Conservation (phyloP, 2,888 invertebrate genomes). For the Electrophaes corylata region DNA sequence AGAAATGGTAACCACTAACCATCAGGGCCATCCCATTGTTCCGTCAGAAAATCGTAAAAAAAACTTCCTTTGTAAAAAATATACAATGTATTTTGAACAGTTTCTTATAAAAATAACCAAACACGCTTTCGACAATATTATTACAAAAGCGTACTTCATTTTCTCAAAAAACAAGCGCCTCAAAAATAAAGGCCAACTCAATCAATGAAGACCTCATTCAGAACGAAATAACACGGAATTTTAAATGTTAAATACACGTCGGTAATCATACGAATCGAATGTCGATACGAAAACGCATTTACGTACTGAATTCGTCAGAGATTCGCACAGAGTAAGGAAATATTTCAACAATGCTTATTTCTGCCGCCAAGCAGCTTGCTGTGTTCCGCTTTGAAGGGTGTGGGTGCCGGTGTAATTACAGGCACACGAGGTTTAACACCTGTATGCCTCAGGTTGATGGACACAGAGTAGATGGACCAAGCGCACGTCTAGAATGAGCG, state of each 20-base stretch:
- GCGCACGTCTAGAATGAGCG: too few species aligned
- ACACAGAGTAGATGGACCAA: too few species aligned
- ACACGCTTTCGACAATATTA: background rate
- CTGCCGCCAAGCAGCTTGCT: too few species aligned
- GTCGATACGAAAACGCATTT: conserved; percentile 36
- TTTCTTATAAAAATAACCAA: background rate
- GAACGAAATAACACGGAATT: conserved; percentile 33
- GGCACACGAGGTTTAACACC: too few species aligned
- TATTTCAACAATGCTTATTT: too few species aligned
- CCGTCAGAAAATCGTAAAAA: too few species aligned
- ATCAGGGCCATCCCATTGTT: too few species aligned
- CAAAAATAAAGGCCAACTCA: conserved; percentile 14
- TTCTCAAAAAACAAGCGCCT: background rate
- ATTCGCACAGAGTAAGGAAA: conserved; percentile 18
- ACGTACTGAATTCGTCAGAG: conserved; percentile 38
- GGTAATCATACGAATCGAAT: conserved; percentile 53
- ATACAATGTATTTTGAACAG: background rate
- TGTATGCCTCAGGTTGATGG: too few species aligned
- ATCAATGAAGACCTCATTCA: conserved; percentile 28
- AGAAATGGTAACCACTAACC: too few species aligned
- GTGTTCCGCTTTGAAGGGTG: too few species aligned
- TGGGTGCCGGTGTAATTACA: too few species aligned
- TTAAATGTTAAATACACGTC: conserved; percentile 42
- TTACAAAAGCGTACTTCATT: background rate
- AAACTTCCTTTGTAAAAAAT: too few species aligned